phyloP scores from a whole-genome alignment of 2,113 vertebrate species.

The Sebastes fasciatus region DNA sequence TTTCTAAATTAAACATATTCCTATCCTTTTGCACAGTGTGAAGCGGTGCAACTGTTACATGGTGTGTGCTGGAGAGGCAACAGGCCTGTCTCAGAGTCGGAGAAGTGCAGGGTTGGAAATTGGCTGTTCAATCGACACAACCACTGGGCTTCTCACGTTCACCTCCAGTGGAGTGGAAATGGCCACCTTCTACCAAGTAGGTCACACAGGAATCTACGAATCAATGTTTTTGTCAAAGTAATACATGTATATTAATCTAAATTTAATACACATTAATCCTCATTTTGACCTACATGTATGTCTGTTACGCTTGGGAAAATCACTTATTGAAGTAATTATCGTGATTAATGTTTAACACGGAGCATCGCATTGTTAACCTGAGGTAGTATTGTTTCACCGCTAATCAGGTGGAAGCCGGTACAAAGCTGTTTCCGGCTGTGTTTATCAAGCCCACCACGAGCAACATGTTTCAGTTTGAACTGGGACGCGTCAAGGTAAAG shows the following conservation, averaged over 20 bases:
- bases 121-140: constrained; percentile 92
- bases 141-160: constrained; percentile 92
- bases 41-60: constrained; percentile 96
- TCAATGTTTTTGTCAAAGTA: background rate
- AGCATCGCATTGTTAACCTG: background rate
- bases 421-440: constrained; percentile 95
- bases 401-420: constrained; percentile 92
- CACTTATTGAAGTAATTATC: background rate
- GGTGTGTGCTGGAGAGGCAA: constrained; percentile 95
- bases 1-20: background rate
- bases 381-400: background rate
- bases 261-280: constrained; percentile 1
- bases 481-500: constrained; percentile 92
- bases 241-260: background rate
- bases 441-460: constrained; percentile 94
- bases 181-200: constrained; percentile 91
- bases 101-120: constrained; percentile 92
- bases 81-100: constrained; percentile 90
- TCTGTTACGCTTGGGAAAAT: background rate
- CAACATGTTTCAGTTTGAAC: constrained; percentile 94
- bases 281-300: background rate
- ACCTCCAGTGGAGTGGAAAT: constrained; percentile 94
- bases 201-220: background rate
- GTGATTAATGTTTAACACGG: background rate
- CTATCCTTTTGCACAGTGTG: constrained; percentile 81